Base-by-base conservation (phyloP, 2,888 invertebrate species). In the Drosophila ustulata region DNA sequence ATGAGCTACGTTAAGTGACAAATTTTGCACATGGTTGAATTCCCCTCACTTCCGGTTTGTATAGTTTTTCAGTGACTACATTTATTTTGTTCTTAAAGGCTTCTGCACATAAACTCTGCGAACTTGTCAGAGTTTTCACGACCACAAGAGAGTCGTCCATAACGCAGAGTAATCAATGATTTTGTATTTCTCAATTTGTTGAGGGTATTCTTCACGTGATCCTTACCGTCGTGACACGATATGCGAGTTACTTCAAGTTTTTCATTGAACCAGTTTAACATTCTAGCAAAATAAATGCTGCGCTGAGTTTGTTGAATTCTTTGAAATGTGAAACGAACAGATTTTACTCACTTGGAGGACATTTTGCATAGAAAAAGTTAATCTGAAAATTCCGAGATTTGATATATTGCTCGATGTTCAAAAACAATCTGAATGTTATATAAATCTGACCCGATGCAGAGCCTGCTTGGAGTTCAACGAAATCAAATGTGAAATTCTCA, bases 211-310 rank as follows among this genome's bases (percentile, higher is more conserved):
- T 46, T 47, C 37, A 57, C 9, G 18, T 25, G 46, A 37, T 47
- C 1, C 13, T 57, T 57, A 3, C 57, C 47, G 9, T 47, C 47
- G 37, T 57, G 25, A 13, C 47, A 47, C 13, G 47, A 26, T 26
- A 37, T 18, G 18, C 57, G 47, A 47, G 46, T 57, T 3, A 57
- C 57, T 37, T 57, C 46, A 13, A 57, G 13, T 47, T 57, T 47
- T 7, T 57, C 57, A 28, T 47, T 47, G 18, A 57, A 11, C 57
- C 57, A 57, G 26, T 46, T 37, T 11, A 9, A 37, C 9, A 57
- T 18, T 57, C 37, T 57, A 28, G 4, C 3, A 9, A 2, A 4
- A 8, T 3, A 28, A 28, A 9, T 25, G 6, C 23, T 25, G 1
- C 9, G 0, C 0, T 3, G 0, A 3, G 0, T n/a, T 11, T 2